These are phyloP conservation scores for Hydractinia echinata DNA, from an alignment of 30 jellyfish, hydroid and myxozoan genomes.

Conservation along the genomic window DNA sequence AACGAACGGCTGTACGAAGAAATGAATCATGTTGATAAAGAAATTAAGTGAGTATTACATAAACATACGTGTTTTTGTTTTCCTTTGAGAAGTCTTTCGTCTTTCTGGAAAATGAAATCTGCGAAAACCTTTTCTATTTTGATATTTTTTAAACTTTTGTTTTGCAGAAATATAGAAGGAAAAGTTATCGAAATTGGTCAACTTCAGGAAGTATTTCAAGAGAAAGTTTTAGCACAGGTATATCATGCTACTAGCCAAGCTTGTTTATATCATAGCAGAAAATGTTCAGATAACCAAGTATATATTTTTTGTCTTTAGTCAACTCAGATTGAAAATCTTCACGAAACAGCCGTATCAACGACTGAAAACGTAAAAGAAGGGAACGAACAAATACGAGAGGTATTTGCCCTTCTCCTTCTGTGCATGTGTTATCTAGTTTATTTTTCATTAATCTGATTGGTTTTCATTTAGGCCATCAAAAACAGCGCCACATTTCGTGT, in stretches of 20 bases:
- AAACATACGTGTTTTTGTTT: no score
- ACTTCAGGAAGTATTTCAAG: constrained; percentile 90
- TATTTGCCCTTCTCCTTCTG: background rate
- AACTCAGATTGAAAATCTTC: constrained; percentile 63
- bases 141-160: background rate
- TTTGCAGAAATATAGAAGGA: constrained; percentile 82
- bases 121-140: no score
- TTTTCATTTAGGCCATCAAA: constrained; percentile 76
- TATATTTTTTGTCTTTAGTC: constrained; percentile 30
- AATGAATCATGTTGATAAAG: constrained; percentile 72
- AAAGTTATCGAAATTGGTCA: constrained; percentile 85
- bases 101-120: no score
- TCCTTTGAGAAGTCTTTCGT: no score
- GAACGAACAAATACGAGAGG: constrained; percentile 93
- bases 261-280: background rate
- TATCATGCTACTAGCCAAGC: background rate
- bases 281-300: background rate
- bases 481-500: constrained; percentile 95
- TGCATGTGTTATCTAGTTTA: background rate
- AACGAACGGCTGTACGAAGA: constrained; percentile 64
- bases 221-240: constrained; percentile 81
- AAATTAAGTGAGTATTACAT: constrained; percentile 54
- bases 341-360: constrained; percentile 74
- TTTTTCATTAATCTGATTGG: background rate
- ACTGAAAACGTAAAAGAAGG: constrained; percentile 95